A percentile compares a stretch with the other conserved stretches of the same genome.
phyloP scores from a whole-genome alignment of 2,113 vertebrate species.

The Larimichthys crocea region DNA sequence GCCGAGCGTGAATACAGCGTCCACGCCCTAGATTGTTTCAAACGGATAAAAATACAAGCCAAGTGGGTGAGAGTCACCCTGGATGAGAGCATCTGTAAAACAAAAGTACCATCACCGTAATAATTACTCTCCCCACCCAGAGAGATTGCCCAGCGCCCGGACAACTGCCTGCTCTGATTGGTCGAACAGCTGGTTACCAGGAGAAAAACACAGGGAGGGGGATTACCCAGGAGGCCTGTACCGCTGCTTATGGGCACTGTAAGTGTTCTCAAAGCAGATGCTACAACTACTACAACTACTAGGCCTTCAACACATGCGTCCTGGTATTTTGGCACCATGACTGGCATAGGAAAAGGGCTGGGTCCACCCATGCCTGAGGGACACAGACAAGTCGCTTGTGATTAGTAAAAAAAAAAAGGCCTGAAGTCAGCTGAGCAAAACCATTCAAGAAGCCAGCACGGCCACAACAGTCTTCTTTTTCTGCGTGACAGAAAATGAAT shows the following conservation, averaged over 20 bases:
- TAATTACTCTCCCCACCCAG: conserved; percentile 62
- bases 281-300: conserved; percentile 8
- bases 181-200: conserved; percentile 76
- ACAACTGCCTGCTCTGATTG: conserved; percentile 61
- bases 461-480: conserved; percentile 7
- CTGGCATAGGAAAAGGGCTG: conserved; percentile 61
- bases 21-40: conserved; percentile 39
- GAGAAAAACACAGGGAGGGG: conserved; percentile 68
- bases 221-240: conserved; percentile 68
- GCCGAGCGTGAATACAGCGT: conserved; percentile 6
- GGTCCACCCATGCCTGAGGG: conserved; percentile 36
- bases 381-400: conserved; percentile 17
- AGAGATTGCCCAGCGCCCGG: conserved; percentile 43
- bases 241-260: conserved; percentile 45
- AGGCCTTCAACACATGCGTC: conserved; percentile 47
- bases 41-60: conserved; percentile 35
- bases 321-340: conserved; percentile 65
- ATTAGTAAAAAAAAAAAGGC: conserved; percentile 18
- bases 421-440: conserved; percentile 38
- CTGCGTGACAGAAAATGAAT: conserved; percentile 37
- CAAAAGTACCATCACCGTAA: conserved; percentile 53
- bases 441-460: conserved; percentile 36
- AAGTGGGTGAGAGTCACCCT: conserved; percentile 19
- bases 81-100: conserved; percentile 62
- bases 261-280: conserved; percentile 44